Percentiles rank a stretch among this genome's conserved stretches.
Conservation (phyloP, 2,113 vertebrate genomes). For the Monopterus albus region DNA sequence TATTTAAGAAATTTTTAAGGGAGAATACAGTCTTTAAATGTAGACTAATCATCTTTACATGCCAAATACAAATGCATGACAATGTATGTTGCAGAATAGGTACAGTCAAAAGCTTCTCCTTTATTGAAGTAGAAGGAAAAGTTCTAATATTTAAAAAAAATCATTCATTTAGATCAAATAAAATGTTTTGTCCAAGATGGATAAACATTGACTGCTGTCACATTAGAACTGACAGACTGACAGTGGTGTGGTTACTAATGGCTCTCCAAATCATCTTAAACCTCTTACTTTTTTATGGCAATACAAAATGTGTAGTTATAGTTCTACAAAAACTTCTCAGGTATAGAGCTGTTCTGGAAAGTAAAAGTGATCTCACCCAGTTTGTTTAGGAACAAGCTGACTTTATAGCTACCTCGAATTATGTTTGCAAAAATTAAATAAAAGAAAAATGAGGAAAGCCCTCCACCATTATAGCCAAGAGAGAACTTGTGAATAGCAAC, state of each 20-base stretch:
- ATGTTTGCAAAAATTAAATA: too few species aligned
- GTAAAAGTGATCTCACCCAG: not conserved
- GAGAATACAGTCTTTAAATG: not conserved
- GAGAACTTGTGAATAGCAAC: too few species aligned
- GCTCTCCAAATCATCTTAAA: conserved; percentile 39
- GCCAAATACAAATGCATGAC: not conserved
- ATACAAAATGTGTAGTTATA: not conserved
- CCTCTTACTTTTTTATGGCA: conserved; percentile 10
- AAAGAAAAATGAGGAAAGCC: not conserved
- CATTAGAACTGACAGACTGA: too few species aligned
- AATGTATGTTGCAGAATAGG: not conserved
- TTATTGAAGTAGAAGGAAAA: not conserved
- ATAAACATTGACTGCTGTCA: not conserved
- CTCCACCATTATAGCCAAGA: too few species aligned
- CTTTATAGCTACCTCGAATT: not conserved
- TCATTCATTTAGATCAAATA: not conserved
- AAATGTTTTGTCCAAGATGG: not conserved
- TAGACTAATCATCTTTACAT: not conserved
- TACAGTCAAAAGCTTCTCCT: not conserved
- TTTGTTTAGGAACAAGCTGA: too few species aligned
- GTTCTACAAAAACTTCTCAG: conserved; percentile 25
- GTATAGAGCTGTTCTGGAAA: conserved; percentile 34
- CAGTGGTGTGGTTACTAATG: too few species aligned
- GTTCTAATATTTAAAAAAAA: not conserved
- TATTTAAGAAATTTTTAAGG: not conserved